Conservation (phyloP, 2,888 invertebrate species). For the Onthophagus sagittarius region DNA sequence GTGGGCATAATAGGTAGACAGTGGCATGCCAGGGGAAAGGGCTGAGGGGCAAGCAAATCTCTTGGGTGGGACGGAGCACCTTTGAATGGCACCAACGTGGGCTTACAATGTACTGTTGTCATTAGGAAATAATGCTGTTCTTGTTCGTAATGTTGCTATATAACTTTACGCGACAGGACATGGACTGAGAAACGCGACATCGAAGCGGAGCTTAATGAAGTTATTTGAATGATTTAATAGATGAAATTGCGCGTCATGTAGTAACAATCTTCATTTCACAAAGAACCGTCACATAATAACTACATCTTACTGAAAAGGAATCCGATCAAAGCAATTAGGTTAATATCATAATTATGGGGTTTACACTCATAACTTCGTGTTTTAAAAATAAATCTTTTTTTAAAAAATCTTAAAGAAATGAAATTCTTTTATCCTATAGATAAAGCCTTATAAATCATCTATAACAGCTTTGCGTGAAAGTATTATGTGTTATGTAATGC, state of each 20-base stretch:
- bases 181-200: neutral
- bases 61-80: neutral
- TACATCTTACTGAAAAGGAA: no score
- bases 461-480: no score
- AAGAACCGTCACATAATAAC: no score
- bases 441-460: no score
- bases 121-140: conserved; percentile 10
- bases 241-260: neutral
- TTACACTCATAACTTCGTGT: no score
- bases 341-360: no score
- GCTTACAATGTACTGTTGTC: neutral
- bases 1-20: neutral
- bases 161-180: neutral
- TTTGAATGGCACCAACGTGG: neutral
- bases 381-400: no score
- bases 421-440: no score
- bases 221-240: neutral
- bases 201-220: neutral
- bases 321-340: no score
- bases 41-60: neutral
- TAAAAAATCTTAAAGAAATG: no score
- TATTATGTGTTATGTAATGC: no score
- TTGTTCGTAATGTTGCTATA: neutral
- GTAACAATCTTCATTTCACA: no score
- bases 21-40: neutral